A percentile compares a stretch with the other conserved stretches of the same genome.
Conservation (phyloP, 2,797 vertebrate species). For the Pogoniulus pusillus region DNA sequence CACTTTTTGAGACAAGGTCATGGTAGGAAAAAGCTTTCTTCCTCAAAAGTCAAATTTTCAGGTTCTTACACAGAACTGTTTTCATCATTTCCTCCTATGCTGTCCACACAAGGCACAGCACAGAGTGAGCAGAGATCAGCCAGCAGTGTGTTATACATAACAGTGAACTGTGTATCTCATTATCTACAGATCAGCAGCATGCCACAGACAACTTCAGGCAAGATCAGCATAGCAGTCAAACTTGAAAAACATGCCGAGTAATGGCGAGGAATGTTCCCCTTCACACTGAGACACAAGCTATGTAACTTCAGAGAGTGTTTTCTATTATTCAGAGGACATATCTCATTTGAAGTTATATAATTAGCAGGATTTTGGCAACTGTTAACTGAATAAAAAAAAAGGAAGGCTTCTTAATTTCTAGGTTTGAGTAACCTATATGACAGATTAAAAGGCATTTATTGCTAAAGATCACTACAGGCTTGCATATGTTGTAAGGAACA, state of each 20-base stretch:
- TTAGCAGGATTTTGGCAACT: not conserved
- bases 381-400: not conserved
- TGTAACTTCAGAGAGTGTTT: not conserved
- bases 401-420: not conserved
- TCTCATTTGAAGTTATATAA: not conserved
- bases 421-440: not conserved
- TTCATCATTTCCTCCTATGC: not conserved
- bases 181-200: not conserved
- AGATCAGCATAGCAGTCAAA: not conserved
- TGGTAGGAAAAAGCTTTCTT: not conserved
- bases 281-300: not conserved
- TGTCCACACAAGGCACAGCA: not conserved
- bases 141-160: not conserved
- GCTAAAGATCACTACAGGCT: not conserved
- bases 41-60: not conserved
- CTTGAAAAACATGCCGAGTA: slow-evolving; percentile 4
- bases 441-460: not conserved
- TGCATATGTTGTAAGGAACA: not conserved
- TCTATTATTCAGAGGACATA: not conserved
- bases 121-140: not conserved
- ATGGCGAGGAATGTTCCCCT: not conserved
- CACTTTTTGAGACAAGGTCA: not conserved
- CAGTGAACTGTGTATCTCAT: not conserved
- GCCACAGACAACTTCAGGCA: not conserved
- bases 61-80: not conserved